phyloP scores from a whole-genome alignment of 2,113 vertebrate genomes.

The Microcebus tavaratra region DNA sequence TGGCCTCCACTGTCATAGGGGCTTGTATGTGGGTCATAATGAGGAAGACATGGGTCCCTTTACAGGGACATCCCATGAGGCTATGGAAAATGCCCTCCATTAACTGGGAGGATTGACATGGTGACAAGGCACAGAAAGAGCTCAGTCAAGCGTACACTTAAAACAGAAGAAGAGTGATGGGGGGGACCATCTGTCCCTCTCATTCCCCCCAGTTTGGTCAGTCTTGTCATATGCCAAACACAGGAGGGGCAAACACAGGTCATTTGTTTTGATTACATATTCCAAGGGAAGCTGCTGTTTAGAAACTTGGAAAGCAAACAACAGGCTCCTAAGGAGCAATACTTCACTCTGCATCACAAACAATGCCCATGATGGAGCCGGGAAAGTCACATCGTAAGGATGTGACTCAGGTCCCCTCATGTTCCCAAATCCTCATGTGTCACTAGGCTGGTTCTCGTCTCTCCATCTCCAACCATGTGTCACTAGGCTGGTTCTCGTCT shows the following conservation, averaged over 20 bases:
- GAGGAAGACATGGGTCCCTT: background rate
- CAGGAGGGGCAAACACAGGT: background rate
- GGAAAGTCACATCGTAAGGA: background rate
- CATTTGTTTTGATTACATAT: background rate
- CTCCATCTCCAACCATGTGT: accelerated
- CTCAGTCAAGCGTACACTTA: constrained; percentile 47
- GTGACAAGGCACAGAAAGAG: constrained; percentile 39
- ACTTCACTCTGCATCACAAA: background rate
- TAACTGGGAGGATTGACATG: background rate
- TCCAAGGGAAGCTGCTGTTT: constrained; percentile 35
- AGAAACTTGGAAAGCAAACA: background rate
- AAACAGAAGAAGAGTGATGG: background rate
- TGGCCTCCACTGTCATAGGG: constrained; percentile 27
- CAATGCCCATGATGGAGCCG: background rate
- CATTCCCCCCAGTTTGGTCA: background rate
- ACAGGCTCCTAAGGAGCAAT: background rate
- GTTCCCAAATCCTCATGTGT: background rate
- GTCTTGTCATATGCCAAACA: background rate
- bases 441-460: background rate
- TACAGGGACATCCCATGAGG: background rate
- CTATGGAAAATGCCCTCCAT: background rate
- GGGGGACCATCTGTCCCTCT: constrained; percentile 12
- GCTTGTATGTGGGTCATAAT: background rate
- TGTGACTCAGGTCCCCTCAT: background rate
- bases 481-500: background rate